Base-by-base conservation (phyloP, 1,140 invertebrate species). In the Zaprionus kolodkinae region DNA sequence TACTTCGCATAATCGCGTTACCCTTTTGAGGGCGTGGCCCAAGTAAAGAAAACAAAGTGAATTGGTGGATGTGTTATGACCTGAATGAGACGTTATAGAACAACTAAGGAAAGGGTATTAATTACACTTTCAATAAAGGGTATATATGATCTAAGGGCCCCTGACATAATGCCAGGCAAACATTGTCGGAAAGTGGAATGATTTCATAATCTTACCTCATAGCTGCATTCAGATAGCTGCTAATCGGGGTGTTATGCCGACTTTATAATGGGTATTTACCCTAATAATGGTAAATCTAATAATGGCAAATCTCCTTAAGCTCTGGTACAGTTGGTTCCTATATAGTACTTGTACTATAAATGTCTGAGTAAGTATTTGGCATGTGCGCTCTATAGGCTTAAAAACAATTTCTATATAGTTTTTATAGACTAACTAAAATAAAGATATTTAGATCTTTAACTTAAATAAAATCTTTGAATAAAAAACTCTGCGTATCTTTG, bases 291-390 rank as follows among this genome's bases (percentile, higher is more conserved):
- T 50, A 50, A 21, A 50, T 50, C 45, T 50, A 50, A 21, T 21
- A 50, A 50, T 50, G 45, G 40, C 40, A 45, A 45, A 45, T 45
- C 40, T 45, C 40, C n/a, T n/a, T 43, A 43, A 43, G 40, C 40
- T 7, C 9, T 0, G 6, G 40, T 45, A 15, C n/a, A 45, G 9
- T 45, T 45, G 40, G 40, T 15, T 5, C 1, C 13, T 3, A 9
- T 38, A 38, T 12, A 38, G 10, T 38, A 12, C 36, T 0, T 38
- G 35, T 10, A 1, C 1, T 21, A 21, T 21, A 21, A 21, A 21
- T 21, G 21, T 1, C 21, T 21, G 21, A n/a, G n/a, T n/a, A n/a
- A n/a, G n/a, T n/a, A n/a, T n/a, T n/a, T n/a, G n/a, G n/a, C 2
- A 21, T 21, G 21, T 21, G 21, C 21, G 21, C 21, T 21, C 21